A percentile compares a stretch with the other conserved stretches of the same genome.
These are phyloP conservation scores for Drosophila colorata DNA, from an alignment of 2,888 invertebrate genomes.

Conservation along the genomic window DNA sequence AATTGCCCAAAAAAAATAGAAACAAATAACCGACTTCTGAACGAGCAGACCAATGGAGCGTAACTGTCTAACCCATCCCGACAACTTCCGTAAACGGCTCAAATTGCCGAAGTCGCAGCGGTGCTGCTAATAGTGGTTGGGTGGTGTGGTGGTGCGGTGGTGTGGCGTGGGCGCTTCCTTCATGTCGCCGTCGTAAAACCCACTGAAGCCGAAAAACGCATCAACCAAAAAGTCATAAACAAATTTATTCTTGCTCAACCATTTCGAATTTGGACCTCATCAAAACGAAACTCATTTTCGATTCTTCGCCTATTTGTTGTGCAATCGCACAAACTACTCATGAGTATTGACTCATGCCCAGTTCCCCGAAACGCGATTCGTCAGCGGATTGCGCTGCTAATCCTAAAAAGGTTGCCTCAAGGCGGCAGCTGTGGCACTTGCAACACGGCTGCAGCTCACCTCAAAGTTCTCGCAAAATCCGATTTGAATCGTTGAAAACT, in stretches of 20 bases:
- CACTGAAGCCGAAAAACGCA: conserved; percentile 77
- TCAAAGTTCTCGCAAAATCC: conserved; percentile 13
- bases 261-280: conserved; percentile 43
- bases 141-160: conserved; percentile 16
- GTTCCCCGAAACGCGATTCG: conserved; percentile 24
- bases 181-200: conserved; percentile 59
- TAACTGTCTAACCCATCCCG: conserved; percentile 57
- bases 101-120: conserved; percentile 60
- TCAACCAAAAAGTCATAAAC: conserved; percentile 64
- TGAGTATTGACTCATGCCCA: conserved; percentile 29
- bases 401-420: conserved; percentile 63
- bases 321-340: conserved; percentile 38
- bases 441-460: conserved; percentile 18
- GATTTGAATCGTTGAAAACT: conserved; percentile 33
- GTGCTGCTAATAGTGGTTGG: conserved; percentile 21
- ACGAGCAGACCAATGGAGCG: conserved; percentile 53
- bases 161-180: conserved; percentile 58
- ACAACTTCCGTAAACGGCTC: conserved; percentile 71
- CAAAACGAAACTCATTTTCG: conserved; percentile 22
- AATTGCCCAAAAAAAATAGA: conserved; percentile 44
- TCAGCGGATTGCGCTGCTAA: conserved; percentile 24
- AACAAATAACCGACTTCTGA: conserved; percentile 33
- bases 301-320: conserved; percentile 42
- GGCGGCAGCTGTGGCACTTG: conserved; percentile 54
- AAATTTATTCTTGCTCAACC: conserved; percentile 44